Evolutionary conservation across 2,113 vertebrate genomes (phyloP).

Genomic region (Petromus typicus): DNA sequence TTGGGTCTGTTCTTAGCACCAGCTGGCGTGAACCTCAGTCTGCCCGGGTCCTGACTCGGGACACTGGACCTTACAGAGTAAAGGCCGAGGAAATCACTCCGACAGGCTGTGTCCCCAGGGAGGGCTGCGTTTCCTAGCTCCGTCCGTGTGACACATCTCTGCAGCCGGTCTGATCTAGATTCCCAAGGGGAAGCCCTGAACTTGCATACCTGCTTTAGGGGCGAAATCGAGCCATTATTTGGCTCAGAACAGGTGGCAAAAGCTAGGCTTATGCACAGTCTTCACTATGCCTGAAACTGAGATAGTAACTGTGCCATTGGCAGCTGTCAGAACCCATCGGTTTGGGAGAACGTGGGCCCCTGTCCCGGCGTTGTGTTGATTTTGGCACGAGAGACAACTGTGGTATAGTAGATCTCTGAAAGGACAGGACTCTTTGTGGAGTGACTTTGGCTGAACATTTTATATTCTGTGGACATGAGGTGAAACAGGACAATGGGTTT

Average conservation of each 20-base stretch:
- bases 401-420: neutral
- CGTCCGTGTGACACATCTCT: neutral
- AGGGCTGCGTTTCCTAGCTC: neutral
- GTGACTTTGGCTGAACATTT: neutral
- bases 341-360: neutral
- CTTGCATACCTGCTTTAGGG: neutral
- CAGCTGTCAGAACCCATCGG: neutral
- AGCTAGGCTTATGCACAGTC: neutral
- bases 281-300: neutral
- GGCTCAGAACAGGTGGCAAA: neutral
- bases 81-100: neutral
- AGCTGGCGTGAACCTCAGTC: neutral
- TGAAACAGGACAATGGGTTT: neutral
- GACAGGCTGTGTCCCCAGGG: neutral
- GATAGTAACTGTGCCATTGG: neutral
- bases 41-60: neutral
- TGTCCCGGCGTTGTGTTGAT: neutral
- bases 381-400: neutral
- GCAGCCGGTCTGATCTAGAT: neutral
- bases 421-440: neutral
- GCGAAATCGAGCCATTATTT: neutral
- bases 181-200: neutral
- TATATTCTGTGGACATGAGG: neutral
- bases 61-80: neutral
- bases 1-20: neutral